A percentile compares a stretch with the other conserved stretches of the same genome.
Evolutionary conservation across 2,888 invertebrate genomes (phyloP).

Genomic region (Melitaea athalia): DNA sequence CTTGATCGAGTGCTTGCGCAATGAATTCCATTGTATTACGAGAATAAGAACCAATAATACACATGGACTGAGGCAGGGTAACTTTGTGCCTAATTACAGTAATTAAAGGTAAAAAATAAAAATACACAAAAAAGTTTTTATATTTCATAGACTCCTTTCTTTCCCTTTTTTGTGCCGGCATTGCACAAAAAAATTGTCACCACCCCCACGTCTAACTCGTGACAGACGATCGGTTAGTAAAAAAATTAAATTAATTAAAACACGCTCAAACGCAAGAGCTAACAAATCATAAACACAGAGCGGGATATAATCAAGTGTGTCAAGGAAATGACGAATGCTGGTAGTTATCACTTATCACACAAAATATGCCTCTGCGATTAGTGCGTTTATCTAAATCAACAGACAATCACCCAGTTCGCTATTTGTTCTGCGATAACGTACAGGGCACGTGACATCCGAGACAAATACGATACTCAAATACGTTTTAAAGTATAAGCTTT

Average conservation of each 20-base stretch:
- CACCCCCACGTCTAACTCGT: too few species aligned
- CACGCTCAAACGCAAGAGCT: neutral
- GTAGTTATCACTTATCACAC: conserved; percentile 3
- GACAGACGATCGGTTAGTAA: neutral
- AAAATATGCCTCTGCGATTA: conserved; percentile 3
- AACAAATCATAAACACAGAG: neutral
- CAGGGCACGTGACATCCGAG: neutral
- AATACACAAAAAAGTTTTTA: too few species aligned
- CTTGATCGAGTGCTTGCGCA: conserved; percentile 26
- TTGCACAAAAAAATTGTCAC: too few species aligned
- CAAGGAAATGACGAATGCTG: conserved; percentile 7
- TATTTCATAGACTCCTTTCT: too few species aligned
- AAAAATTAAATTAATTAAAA: neutral
- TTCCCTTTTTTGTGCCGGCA: too few species aligned
- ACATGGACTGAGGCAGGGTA: neutral
- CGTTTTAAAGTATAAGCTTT: neutral
- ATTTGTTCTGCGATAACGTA: conserved; percentile 5
- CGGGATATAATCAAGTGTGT: conserved; percentile 1
- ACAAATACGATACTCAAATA: neutral
- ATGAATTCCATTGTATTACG: conserved; percentile 30
- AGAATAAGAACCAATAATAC: conserved; percentile 3
- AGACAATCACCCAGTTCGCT: conserved; percentile 5
- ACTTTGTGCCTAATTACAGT: too few species aligned
- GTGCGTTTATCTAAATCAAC: neutral
- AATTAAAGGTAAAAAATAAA: too few species aligned